Percentiles rank a stretch among this genome's conserved stretches.
These are phyloP conservation scores for Phoxinus phoxinus DNA, from an alignment of 2,113 vertebrate genomes.

Conservation along the genomic window DNA sequence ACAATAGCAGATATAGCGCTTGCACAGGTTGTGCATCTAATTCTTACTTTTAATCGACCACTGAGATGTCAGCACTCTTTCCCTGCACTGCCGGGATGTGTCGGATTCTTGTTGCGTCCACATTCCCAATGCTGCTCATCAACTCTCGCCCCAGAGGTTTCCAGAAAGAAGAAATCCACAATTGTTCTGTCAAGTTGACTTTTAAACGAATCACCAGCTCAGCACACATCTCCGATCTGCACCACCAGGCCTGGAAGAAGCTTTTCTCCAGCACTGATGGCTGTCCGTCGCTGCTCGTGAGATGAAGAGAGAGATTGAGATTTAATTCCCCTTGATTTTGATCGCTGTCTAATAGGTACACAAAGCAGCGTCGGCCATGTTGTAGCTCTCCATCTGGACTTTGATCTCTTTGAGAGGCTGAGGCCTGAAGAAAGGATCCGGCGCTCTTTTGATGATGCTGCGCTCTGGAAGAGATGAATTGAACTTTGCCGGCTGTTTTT, in stretches of 20 bases:
- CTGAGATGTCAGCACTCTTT: background rate
- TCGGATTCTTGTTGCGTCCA: background rate
- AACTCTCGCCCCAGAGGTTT: conserved; percentile 5
- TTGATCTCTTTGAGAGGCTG: background rate
- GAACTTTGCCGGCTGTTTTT: background rate
- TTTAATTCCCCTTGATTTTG: background rate
- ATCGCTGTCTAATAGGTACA: background rate
- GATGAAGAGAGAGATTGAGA: background rate
- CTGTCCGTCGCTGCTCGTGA: conserved; percentile 23
- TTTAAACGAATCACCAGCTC: conserved; percentile 51
- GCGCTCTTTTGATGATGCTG: background rate
- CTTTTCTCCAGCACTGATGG: background rate
- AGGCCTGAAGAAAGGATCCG: conserved; percentile 3
- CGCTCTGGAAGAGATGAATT: background rate
- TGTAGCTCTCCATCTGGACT: background rate
- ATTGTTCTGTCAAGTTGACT: conserved; percentile 72
- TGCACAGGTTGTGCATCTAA: background rate
- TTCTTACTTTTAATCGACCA: background rate
- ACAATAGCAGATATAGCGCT: background rate
- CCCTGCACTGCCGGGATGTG: background rate
- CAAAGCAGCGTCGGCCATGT: background rate
- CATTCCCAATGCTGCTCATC: conserved; percentile 58
- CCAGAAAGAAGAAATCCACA: conserved; percentile 52
- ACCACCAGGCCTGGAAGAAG: conserved; percentile 7
- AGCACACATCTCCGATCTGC: conserved; percentile 12